Base-by-base conservation (phyloP, 2,797 vertebrate genomes). In the Malacoctenus gilli region DNA sequence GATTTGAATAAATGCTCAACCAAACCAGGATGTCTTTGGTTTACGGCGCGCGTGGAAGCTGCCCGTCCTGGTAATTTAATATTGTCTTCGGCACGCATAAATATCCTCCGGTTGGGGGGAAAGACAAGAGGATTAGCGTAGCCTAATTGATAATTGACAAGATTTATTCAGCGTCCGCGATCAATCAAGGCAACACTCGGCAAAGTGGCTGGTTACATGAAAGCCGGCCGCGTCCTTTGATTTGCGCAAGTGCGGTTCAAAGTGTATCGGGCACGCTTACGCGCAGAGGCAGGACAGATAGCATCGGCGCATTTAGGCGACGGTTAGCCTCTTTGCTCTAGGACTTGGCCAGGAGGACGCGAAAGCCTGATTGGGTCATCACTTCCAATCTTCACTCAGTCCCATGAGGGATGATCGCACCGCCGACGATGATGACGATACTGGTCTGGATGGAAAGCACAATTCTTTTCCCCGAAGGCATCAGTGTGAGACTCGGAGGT, bases 1-100 rank as follows among this genome's bases (percentile, higher is more conserved):
- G 84, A 92, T 94, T 92, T 92, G 85, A 85, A 90, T 87, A 82
- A 92, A 89, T 91, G 88, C 90, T n/a, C n/a, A 85, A 89, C 22
- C 88, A 77, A 87, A 91, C 71, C 37, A 85, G 84, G 80, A 83
- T 92, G 91, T 92, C 90, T 87, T 90, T 85, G 69, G 84, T 89
- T 88, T 86, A 89, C 85, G 86, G 91, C 87, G 85, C 91, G 90
- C 86, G 87, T 85, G n/a, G 89, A 89, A 90, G 89, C 88, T 22
- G 72, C 75, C 83, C 4, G n/a, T 76, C 20, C 35, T 72, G 54
- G 68, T 79, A 63, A 81, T 87, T 82, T 80, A 79, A 80, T 67
- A 67, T 77, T 49, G 75, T 84, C 68, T 79, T 62, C 57, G 63
- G 59, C 37, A 2, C 60, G 53, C 80, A 76, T 87, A 79, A 82